Evolutionary conservation across 2,888 invertebrate genomes (phyloP).

Genomic region (Folsomia manolachei): DNA sequence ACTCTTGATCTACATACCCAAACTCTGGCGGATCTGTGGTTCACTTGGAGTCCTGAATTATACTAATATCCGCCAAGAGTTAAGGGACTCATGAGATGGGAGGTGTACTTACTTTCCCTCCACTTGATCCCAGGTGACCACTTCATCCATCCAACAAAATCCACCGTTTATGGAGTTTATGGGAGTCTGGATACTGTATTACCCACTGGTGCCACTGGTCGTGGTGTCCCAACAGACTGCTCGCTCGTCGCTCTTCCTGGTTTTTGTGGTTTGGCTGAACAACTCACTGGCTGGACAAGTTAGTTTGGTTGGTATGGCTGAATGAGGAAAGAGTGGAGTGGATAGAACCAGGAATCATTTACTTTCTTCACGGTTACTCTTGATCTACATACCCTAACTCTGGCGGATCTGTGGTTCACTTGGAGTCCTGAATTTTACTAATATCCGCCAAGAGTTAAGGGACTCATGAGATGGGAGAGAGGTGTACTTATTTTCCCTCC

Average conservation of each 20-base stretch:
- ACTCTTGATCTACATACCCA: neutral
- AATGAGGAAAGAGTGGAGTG: no score
- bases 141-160: neutral
- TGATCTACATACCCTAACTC: neutral
- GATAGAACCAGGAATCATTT: neutral
- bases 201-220: no score
- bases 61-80: neutral
- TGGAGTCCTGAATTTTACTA: neutral
- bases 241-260: no score
- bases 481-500: neutral
- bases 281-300: no score
- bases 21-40: neutral
- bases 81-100: neutral
- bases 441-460: neutral
- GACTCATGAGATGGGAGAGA: neutral
- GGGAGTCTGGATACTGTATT: no score
- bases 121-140: neutral
- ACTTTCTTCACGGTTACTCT: neutral
- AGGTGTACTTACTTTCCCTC: neutral
- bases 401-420: neutral
- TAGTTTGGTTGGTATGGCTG: neutral
- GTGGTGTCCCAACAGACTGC: no score
- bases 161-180: no score
- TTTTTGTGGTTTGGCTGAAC: no score
- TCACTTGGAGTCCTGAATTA: neutral